Conservation (phyloP, 1,140 invertebrate genomes). For the Brachionus asplanchnoidis region DNA sequence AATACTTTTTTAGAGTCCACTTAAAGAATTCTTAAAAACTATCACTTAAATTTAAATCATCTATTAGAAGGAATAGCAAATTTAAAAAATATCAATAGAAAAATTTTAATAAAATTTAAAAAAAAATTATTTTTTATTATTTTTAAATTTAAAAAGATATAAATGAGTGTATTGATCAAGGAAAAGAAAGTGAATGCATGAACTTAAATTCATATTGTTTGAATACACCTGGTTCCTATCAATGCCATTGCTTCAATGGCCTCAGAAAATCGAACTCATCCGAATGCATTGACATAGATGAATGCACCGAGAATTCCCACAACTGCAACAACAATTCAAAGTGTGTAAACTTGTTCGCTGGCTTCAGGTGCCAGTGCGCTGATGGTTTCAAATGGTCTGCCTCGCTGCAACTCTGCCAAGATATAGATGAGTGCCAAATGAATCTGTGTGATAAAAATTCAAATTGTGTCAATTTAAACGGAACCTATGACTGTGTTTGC, state of each 20-base stretch:
- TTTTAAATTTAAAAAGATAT: neutral
- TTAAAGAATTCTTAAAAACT: too few relatives aligned
- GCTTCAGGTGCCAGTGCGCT: slow-evolving; percentile 16
- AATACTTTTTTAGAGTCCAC: too few relatives aligned
- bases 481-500: slow-evolving; percentile 18
- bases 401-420: neutral
- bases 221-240: slow-evolving; percentile 24
- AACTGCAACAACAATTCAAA: slow-evolving; percentile 10
- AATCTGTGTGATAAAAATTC: slow-evolving; percentile 27
- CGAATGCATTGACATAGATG: slow-evolving; percentile 34
- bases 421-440: slow-evolving; percentile 23
- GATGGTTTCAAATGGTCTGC: slow-evolving; percentile 25
- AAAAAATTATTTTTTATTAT: too few relatives aligned
- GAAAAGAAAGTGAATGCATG: neutral
- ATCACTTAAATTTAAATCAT: too few relatives aligned
- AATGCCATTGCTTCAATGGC: slow-evolving; percentile 19
- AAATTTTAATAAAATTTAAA: too few relatives aligned
- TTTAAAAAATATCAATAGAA: neutral
- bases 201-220: neutral
- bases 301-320: slow-evolving; percentile 5
- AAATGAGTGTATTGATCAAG: slow-evolving; percentile 39
- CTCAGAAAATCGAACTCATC: neutral
- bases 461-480: slow-evolving; percentile 2
- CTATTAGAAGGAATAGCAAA: too few relatives aligned
- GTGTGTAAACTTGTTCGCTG: slow-evolving; percentile 4